These are phyloP conservation scores for Poecile atricapillus DNA, from an alignment of 2,113 vertebrate species.

Conservation along the genomic window DNA sequence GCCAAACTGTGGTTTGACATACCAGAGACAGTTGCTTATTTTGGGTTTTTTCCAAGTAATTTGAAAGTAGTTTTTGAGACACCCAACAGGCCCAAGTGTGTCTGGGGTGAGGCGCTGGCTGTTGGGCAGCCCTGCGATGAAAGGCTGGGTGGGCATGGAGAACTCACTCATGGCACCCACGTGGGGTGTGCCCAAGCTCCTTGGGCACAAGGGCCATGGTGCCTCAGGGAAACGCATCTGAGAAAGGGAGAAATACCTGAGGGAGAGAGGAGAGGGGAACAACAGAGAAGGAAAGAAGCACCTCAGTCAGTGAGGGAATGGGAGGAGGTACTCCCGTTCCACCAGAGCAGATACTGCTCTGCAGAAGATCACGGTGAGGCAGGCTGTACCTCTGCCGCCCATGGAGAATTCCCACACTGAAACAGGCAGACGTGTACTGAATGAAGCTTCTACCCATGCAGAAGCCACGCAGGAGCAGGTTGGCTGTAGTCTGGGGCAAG, in stretches of 20 bases:
- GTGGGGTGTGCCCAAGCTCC: no score
- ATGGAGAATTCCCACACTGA: background rate
- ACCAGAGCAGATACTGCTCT: background rate
- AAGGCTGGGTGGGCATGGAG: rapidly evolving
- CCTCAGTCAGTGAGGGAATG: background rate
- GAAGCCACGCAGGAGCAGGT: background rate
- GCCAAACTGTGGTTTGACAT: background rate
- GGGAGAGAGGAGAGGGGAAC: background rate
- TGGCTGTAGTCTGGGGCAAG: background rate
- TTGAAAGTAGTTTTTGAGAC: background rate
- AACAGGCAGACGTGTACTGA: background rate
- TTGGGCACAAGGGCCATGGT: rapidly evolving
- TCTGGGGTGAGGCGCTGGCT: rapidly evolving
- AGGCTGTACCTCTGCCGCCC: background rate
- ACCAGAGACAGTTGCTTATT: background rate
- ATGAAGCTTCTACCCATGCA: background rate
- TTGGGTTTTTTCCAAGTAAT: background rate
- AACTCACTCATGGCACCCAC: no score
- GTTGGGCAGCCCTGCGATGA: rapidly evolving
- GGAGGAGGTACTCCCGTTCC: background rate
- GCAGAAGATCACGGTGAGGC: background rate
- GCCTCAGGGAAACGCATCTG: rapidly evolving
- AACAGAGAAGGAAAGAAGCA: background rate
- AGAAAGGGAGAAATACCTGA: background rate
- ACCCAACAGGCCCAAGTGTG: background rate